phyloP scores from a whole-genome alignment of 1,140 invertebrate species.

The Drosophila parvula region DNA sequence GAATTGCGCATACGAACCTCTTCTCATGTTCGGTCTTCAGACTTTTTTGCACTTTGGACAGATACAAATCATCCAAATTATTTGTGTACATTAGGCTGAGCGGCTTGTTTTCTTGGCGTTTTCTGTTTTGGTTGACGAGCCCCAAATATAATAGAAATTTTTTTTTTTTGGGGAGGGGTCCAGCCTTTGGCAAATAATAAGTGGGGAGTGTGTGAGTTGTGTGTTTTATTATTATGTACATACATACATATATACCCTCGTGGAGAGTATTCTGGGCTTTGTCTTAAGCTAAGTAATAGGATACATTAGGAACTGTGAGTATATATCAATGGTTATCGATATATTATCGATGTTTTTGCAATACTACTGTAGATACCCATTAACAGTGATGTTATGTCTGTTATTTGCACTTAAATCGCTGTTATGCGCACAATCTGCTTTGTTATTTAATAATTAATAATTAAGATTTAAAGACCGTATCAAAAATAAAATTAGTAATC shows the following conservation, averaged over 20 bases:
- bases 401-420: too few species aligned
- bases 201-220: constrained; percentile 21
- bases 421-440: not conserved
- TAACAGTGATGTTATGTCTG: not conserved
- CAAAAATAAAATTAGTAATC: too few species aligned
- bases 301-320: not conserved
- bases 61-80: constrained; percentile 49
- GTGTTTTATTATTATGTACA: constrained; percentile 10
- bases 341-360: not conserved
- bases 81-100: constrained; percentile 39
- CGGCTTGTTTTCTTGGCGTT: constrained; percentile 30
- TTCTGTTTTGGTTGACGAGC: constrained; percentile 42
- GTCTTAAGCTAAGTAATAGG: not conserved
- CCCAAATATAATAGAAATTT: constrained; percentile 41
- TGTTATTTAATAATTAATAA: too few species aligned
- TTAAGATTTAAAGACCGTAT: too few species aligned
- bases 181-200: constrained; percentile 38
- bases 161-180: constrained; percentile 23
- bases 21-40: not conserved
- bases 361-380: not conserved
- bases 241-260: not conserved
- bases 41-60: constrained; percentile 40
- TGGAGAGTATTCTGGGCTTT: not conserved
- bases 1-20: constrained; percentile 27
- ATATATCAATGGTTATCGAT: not conserved